These are phyloP conservation scores for Lepus europaeus DNA, from an alignment of 2,113 vertebrate genomes.

Conservation along the genomic window DNA sequence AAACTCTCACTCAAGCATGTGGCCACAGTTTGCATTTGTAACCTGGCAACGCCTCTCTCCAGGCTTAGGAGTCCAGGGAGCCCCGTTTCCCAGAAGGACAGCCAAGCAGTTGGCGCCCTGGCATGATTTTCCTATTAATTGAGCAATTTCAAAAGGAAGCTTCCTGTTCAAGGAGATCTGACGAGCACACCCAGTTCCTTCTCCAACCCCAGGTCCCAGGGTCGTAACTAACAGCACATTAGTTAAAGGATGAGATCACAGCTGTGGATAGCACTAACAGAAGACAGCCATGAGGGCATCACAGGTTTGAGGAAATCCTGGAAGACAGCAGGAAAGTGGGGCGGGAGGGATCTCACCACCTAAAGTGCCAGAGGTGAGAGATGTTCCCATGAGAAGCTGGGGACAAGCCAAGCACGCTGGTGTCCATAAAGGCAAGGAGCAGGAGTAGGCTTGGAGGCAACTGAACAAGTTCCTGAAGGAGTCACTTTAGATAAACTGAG, in stretches of 20 bases:
- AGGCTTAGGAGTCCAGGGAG: background rate
- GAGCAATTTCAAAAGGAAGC: background rate
- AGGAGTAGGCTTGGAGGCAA: background rate
- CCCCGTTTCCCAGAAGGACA: background rate
- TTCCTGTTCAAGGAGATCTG: background rate
- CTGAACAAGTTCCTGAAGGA: background rate
- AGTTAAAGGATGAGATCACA: conserved; percentile 18
- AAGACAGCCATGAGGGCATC: background rate
- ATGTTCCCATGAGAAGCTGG: background rate
- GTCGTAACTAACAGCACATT: background rate
- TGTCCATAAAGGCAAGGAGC: background rate
- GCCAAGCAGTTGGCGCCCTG: background rate
- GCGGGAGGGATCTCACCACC: background rate
- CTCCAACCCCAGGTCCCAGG: background rate
- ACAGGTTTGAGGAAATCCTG: background rate
- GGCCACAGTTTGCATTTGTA: background rate
- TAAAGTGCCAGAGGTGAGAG: background rate
- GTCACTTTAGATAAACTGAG: background rate
- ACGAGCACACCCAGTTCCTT: background rate
- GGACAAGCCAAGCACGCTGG: background rate
- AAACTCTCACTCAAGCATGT: background rate
- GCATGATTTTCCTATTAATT: background rate
- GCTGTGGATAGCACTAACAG: background rate
- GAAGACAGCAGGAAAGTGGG: background rate
- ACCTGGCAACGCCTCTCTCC: background rate